Evolutionary conservation across 1,140 invertebrate genomes (phyloP).

Genomic region (Periplaneta americana): DNA sequence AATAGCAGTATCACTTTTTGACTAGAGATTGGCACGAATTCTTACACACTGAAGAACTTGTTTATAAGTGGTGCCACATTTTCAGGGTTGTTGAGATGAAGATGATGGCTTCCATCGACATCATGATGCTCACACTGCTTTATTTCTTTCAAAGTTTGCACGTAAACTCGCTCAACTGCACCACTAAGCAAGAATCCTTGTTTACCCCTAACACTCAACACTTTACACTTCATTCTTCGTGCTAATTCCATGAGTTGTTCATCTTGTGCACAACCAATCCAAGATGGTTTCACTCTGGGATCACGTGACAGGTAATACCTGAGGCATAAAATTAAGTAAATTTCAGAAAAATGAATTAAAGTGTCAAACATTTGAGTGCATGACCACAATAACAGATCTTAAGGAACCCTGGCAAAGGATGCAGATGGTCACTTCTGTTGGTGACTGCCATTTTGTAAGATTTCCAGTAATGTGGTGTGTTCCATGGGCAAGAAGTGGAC

Average conservation of each 20-base stretch:
- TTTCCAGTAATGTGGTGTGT: too few relatives aligned
- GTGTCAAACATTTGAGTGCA: too few relatives aligned
- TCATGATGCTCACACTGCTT: constrained; percentile 60
- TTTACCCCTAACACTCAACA: constrained; percentile 69
- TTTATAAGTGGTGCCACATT: constrained; percentile 56
- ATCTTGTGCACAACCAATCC: constrained; percentile 60
- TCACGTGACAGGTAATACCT: constrained; percentile 67
- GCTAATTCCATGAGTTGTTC: constrained; percentile 66
- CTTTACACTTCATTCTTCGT: constrained; percentile 61
- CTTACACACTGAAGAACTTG: too few relatives aligned
- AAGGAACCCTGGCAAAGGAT: too few relatives aligned
- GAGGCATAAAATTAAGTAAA: too few relatives aligned
- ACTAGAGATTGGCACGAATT: too few relatives aligned
- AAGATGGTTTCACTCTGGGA: constrained; percentile 44
- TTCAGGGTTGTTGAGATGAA: constrained; percentile 74
- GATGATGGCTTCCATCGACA: constrained; percentile 76
- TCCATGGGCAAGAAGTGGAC: too few relatives aligned
- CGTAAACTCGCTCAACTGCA: constrained; percentile 45
- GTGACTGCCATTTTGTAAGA: too few relatives aligned
- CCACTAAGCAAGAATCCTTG: constrained; percentile 19
- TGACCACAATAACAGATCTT: too few relatives aligned
- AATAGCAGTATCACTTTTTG: too few relatives aligned
- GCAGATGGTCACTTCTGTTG: too few relatives aligned
- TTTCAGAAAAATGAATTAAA: too few relatives aligned
- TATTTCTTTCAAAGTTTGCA: constrained; percentile 57